These are phyloP conservation scores for Hipparchia semele DNA, from an alignment of 2,888 invertebrate genomes.

Conservation along the genomic window DNA sequence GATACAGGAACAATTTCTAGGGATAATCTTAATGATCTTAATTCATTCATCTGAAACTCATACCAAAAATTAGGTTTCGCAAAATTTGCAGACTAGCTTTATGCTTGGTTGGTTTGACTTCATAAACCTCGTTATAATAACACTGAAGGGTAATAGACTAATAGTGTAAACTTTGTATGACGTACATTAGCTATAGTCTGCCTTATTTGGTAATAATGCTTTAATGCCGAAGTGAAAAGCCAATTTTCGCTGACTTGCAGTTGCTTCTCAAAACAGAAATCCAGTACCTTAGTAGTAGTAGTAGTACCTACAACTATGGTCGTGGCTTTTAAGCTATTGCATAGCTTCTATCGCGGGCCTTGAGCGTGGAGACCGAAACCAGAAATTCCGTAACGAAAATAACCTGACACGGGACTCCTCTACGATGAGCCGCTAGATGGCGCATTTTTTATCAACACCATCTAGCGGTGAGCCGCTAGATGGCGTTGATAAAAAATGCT, in stretches of 20 bases:
- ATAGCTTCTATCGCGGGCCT: too few relatives aligned
- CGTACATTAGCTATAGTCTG: not conserved
- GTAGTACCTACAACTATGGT: too few relatives aligned
- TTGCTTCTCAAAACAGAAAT: too few relatives aligned
- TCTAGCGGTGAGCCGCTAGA: too few relatives aligned
- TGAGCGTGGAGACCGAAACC: too few relatives aligned
- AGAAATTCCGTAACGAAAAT: too few relatives aligned
- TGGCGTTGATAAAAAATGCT: too few relatives aligned
- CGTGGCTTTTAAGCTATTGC: too few relatives aligned
- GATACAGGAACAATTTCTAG: not conserved
- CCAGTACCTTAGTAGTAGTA: too few relatives aligned
- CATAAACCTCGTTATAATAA: slow-evolving; percentile 3
- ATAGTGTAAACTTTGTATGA: slow-evolving; percentile 9
- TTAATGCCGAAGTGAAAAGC: not conserved
- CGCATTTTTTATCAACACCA: too few relatives aligned
- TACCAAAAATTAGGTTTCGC: slow-evolving; percentile 3
- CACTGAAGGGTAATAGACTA: not conserved
- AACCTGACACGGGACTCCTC: too few relatives aligned
- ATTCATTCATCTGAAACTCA: slow-evolving; percentile 15
- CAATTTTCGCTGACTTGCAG: not conserved
- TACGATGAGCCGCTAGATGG: too few relatives aligned
- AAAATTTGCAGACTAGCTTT: slow-evolving; percentile 19
- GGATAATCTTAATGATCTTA: slow-evolving; percentile 10
- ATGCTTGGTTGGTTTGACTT: slow-evolving; percentile 1
- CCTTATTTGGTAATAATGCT: not conserved